Evolutionary conservation across 2,113 vertebrate genomes (phyloP), one percentile per base, ranked within the genome.

Genomic region (Morone chrysops): DNA sequence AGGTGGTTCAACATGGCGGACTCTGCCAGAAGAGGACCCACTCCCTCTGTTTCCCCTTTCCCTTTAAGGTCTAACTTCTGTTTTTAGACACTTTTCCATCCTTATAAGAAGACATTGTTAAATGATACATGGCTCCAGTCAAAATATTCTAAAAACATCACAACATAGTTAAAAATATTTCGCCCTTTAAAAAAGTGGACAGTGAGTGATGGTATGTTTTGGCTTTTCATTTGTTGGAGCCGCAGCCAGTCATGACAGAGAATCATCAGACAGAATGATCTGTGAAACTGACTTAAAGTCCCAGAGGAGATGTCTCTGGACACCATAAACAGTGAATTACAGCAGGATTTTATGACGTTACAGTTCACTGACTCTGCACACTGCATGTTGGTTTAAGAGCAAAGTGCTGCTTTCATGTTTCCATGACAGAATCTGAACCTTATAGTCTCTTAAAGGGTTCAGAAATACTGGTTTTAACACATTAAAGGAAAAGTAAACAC

Each of bases 251-350:
- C 25, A 0, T 70, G 66, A 82, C 56, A 25, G 41, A 82, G 25
- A 25, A 25, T 25, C 50, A 17, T 40, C 41, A 40, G 13, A 75
- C 54, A 47, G 22, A 65, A 54, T 56, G 48, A 82, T 1, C 1
- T 71, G 67, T 14, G 43, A 83, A 57, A 9, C 0, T 57, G 57
- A 14, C 20, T 70, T 20, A 17, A 14, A 11, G 59, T 12, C 73
- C 36, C 50, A 41, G 57, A 63, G 80, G 31, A 57, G 13, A 56
- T 25, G 25, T 65, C 20, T 51, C 36, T 8, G 62, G 54, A 47
- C 17, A 43, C 45, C 53, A 66, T 62, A n/a, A 80, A 50, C n/a
- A 43, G 16, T 11, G 16, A 73, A 41, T 66, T 66, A 59, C 50
- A 57, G 69, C 51, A 80, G 50, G 47, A 48, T 60, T 72, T 80